Percentiles rank a stretch among this genome's conserved stretches.
Conservation (phyloP, 2,113 vertebrate genomes). For the Callipepla californica region DNA sequence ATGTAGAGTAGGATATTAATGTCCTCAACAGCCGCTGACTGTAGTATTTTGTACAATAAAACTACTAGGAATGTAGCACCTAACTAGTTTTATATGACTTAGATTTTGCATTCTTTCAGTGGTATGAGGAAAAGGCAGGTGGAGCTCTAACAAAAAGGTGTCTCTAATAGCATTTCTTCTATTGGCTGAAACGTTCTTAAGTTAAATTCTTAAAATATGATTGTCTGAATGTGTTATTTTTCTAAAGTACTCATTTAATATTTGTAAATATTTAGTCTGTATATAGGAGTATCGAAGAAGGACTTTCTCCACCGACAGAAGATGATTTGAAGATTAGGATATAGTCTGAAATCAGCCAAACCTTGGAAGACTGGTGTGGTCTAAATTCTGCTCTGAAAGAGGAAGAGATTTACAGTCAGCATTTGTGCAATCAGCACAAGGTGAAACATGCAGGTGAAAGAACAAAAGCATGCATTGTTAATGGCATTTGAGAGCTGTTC, state of each 20-base stretch:
- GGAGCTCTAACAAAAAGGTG: neutral
- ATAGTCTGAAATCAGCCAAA: slow-evolving; percentile 8
- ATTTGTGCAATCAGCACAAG: neutral
- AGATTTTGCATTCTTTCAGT: neutral
- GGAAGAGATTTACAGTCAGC: slow-evolving; percentile 39
- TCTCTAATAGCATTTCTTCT: neutral
- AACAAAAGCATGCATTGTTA: neutral
- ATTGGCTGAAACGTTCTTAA: neutral
- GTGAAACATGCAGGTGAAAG: slow-evolving; percentile 55
- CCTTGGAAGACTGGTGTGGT: slow-evolving; percentile 32
- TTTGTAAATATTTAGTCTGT: slow-evolving; percentile 61
- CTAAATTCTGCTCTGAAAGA: slow-evolving; percentile 7
- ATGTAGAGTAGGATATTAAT: neutral
- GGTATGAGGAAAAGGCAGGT: neutral
- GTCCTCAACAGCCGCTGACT: neutral
- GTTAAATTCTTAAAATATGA: neutral
- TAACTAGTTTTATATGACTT: neutral
- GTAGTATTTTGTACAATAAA: neutral
- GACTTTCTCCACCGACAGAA: slow-evolving; percentile 23
- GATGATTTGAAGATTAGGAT: slow-evolving; percentile 35
- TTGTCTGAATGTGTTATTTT: neutral
- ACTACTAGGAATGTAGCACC: neutral
- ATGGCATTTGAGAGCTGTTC: neutral
- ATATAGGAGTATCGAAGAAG: slow-evolving; percentile 37
- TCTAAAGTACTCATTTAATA: slow-evolving; percentile 12